Percentiles rank a stretch among this genome's conserved stretches.
phyloP scores from a whole-genome alignment of 2,113 vertebrate species.

The Paracanthobrama guichenoti region DNA sequence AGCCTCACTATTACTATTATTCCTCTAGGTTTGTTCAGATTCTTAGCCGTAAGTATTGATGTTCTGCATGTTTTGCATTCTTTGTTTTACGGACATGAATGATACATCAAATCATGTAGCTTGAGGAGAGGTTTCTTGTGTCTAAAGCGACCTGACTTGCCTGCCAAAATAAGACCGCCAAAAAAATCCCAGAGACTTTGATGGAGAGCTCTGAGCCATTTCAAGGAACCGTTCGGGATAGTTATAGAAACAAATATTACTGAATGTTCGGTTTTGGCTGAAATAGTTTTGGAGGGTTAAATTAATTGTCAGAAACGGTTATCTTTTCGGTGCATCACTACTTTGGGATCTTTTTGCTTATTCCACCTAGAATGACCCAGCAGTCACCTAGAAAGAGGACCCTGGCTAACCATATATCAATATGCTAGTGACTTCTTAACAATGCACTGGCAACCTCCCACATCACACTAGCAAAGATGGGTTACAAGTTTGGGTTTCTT shows the following conservation, averaged over 20 bases:
- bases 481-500: neutral
- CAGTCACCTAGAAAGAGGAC: neutral
- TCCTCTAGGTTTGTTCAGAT: neutral
- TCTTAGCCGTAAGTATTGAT: neutral
- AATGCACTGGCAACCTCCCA: neutral
- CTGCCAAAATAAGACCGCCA: neutral
- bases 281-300: too few relatives aligned
- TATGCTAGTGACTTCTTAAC: neutral
- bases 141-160: neutral
- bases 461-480: neutral
- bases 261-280: too few relatives aligned
- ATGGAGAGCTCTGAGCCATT: neutral
- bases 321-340: neutral
- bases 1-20: neutral
- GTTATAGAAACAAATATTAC: neutral
- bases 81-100: neutral
- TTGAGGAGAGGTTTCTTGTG: neutral
- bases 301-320: too few relatives aligned
- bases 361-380: neutral
- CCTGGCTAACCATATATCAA: neutral
- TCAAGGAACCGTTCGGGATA: neutral
- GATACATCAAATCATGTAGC: constrained; percentile 3
- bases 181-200: neutral
- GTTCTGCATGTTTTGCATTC: neutral
- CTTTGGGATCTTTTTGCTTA: neutral